Base-by-base conservation (phyloP, 2,888 invertebrate species). In the Cancer borealis region DNA sequence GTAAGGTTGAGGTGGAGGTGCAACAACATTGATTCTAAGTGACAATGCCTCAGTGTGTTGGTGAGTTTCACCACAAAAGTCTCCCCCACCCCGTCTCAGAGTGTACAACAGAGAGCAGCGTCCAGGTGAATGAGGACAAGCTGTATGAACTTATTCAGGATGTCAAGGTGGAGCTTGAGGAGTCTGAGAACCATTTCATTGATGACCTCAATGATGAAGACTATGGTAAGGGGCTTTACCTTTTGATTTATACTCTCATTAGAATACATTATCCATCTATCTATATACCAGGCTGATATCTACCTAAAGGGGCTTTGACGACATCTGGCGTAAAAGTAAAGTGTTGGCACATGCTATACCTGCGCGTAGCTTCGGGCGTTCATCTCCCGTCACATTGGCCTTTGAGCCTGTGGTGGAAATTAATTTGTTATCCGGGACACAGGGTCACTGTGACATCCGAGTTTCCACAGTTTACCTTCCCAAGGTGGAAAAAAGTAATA, bases 141-240 rank as follows among this genome's bases (percentile, higher is more conserved):
- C 47, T 92, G 1, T 94, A 92, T 91, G 94, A 92, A 21, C 47
- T 94, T 5, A 92, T 94, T 46, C 90, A 93, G 26, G 94, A 92
- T 92, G 94, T 94, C 21, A 92, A 94, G 88, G 94, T 94, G 21
- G 92, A 92, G 45, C 47, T 94, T 12, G 88, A 94, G 47, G 94
- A 94, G 73, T 47, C 92, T 8, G 91, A 94, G 12, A n/a, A n/a
- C 39, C 66, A 94, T 8, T 79, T 88, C 47, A 73, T 87, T 73
- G 94, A 94, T 87, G 92, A 94, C 45, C 66, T 91, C 12, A 84
- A 47, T 73, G 92, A 92, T 92, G 90, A 91, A 60, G 94, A 94
- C 39, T 94, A 90, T 73, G 92, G 94, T 94, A 30, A 91, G 94
- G 10, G 21, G 73, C 73, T 26, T 4, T n/a, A 26, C 10, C 73